phyloP scores from a whole-genome alignment of 2,113 vertebrate species.

The Orycteropus afer region DNA sequence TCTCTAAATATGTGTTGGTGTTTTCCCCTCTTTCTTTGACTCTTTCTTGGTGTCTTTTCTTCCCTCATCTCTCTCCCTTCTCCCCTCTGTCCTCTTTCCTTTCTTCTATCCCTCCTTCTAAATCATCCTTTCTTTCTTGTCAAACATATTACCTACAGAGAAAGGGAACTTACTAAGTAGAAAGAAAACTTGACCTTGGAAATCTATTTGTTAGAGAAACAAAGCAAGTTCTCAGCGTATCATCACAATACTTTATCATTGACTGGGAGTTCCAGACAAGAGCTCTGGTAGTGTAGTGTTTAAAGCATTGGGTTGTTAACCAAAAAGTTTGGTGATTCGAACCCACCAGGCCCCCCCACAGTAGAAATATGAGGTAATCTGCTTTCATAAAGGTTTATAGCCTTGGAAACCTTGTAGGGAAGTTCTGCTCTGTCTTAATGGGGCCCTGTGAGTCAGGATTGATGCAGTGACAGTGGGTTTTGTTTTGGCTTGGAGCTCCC shows the following conservation, averaged over 20 bases:
- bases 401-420: too few relatives aligned
- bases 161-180: not conserved
- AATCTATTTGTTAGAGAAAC: not conserved
- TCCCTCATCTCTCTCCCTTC: not conserved
- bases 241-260: not conserved
- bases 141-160: not conserved
- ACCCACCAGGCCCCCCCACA: too few relatives aligned
- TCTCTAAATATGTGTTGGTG: not conserved
- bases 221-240: not conserved
- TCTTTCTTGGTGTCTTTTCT: not conserved
- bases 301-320: too few relatives aligned
- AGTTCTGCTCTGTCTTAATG: too few relatives aligned
- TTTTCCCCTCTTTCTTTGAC: not conserved
- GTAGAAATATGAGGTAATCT: too few relatives aligned
- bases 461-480: too few relatives aligned
- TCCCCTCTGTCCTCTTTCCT: not conserved
- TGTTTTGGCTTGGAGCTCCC: not conserved
- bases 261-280: too few relatives aligned
- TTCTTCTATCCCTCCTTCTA: not conserved
- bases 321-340: too few relatives aligned
- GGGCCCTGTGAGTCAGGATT: too few relatives aligned
- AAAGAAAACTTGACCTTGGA: not conserved
- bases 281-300: too few relatives aligned
- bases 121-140: not conserved
- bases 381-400: too few relatives aligned